Evolutionary conservation across 2,888 invertebrate species (phyloP).

Genomic region (Notocelia uddmanniana): DNA sequence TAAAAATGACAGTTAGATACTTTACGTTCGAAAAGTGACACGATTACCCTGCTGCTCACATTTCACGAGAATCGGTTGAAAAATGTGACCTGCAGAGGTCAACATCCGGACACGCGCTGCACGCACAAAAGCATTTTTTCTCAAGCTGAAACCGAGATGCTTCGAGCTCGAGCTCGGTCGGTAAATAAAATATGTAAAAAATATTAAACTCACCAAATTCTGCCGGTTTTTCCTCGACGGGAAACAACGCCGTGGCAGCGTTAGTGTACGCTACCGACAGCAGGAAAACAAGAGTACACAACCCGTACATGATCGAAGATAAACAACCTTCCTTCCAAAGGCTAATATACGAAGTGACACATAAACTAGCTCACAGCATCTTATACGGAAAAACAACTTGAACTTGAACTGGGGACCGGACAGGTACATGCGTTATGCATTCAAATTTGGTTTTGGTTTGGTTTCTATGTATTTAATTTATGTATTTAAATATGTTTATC

Average conservation of each 20-base stretch:
- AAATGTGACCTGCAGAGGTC: no score
- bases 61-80: no score
- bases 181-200: no score
- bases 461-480: no score
- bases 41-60: no score
- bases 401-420: neutral
- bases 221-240: neutral
- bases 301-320: neutral
- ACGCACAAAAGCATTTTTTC: no score
- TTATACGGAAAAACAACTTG: conserved; percentile 7
- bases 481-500: no score
- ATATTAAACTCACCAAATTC: conserved; percentile 22
- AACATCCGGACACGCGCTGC: no score
- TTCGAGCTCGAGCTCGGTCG: no score
- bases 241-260: conserved; percentile 16
- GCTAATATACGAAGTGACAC: neutral
- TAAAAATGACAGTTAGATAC: no score
- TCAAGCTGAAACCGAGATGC: no score
- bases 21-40: no score
- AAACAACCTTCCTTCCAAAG: conserved; percentile 1
- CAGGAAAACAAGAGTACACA: neutral
- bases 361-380: neutral
- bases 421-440: neutral
- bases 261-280: neutral
- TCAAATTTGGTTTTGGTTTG: neutral